These are phyloP conservation scores for Crotalus tigris DNA, from an alignment of 2,113 vertebrate species.

Conservation along the genomic window DNA sequence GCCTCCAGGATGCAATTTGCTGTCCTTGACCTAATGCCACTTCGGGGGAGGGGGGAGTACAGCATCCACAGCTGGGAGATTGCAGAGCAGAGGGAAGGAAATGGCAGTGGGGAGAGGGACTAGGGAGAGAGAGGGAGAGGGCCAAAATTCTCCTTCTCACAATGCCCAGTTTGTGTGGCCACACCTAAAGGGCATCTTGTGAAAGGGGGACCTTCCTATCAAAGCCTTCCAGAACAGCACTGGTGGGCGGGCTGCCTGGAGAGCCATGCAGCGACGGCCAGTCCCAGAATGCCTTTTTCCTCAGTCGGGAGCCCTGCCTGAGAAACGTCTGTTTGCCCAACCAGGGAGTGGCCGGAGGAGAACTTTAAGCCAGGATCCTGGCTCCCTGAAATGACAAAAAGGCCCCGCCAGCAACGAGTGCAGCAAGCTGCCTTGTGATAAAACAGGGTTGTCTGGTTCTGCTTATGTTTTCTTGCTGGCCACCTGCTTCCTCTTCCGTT, in stretches of 20 bases:
- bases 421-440: not conserved
- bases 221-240: not conserved
- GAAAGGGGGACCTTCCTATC: not conserved
- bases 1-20: not conserved
- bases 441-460: not conserved
- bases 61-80: not conserved
- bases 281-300: not conserved
- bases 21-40: not conserved
- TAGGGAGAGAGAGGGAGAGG: not conserved
- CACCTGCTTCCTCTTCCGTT: not conserved
- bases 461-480: not conserved
- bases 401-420: not conserved
- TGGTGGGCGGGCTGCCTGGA: not conserved
- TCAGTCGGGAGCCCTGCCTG: not conserved
- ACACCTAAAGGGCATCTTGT: not conserved
- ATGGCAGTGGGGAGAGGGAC: not conserved
- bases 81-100: not conserved
- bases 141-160: not conserved
- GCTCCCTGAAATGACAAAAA: not conserved
- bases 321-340: not conserved
- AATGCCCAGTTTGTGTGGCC: not conserved
- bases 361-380: not conserved
- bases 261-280: not conserved
- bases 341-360: not conserved
- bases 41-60: no score